Percentiles rank a stretch among this genome's conserved stretches.
Conservation (phyloP, 1,140 invertebrate species). For the Nephila pilipes region DNA sequence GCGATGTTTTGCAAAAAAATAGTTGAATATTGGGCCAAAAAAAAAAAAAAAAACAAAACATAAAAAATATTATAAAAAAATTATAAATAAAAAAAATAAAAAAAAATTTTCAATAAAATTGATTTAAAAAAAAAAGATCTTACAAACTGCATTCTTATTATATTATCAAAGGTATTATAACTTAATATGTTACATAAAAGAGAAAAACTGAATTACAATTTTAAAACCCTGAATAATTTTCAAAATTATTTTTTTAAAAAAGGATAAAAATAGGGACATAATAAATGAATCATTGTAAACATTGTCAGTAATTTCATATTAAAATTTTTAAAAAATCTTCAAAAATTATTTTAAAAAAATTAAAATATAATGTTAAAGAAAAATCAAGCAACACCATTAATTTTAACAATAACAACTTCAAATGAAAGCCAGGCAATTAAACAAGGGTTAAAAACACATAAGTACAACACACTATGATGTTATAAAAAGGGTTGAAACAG, state of each 20-base stretch:
- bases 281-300: not conserved
- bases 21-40: not conserved
- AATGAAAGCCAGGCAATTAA: conserved; percentile 34
- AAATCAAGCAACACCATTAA: not conserved
- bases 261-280: not conserved
- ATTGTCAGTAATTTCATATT: not conserved
- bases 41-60: not conserved
- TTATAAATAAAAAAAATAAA: too few relatives aligned
- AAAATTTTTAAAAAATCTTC: not conserved
- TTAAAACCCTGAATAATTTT: not conserved
- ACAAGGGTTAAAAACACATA: conserved; percentile 13
- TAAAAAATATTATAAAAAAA: too few relatives aligned
- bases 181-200: too few relatives aligned
- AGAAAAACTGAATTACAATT: not conserved
- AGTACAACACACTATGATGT: not conserved
- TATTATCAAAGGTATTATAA: too few relatives aligned
- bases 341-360: not conserved
- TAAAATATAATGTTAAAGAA: not conserved
- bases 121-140: not conserved
- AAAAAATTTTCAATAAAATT: not conserved
- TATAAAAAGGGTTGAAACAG: conserved; percentile 36
- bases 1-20: not conserved
- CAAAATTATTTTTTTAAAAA: not conserved
- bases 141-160: not conserved
- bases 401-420: not conserved